Percentiles rank a stretch among this genome's conserved stretches.
These are phyloP conservation scores for Eumeta japonica DNA, from an alignment of 1,140 invertebrate species.

Conservation along the genomic window DNA sequence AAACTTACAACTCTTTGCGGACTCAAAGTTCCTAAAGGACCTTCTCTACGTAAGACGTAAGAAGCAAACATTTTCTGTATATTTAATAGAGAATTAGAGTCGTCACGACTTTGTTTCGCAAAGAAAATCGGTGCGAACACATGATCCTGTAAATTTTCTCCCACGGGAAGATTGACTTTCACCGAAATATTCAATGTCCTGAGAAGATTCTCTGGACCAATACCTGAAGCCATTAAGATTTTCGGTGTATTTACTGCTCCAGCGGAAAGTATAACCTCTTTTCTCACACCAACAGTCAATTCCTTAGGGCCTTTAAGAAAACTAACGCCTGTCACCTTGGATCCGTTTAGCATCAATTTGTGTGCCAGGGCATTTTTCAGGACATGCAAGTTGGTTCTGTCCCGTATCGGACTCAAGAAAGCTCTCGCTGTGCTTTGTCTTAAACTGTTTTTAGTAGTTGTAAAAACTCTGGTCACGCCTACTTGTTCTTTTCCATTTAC, in stretches of 20 bases:
- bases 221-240: conserved; percentile 77
- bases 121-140: conserved; percentile 32
- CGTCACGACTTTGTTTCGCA: conserved; percentile 9
- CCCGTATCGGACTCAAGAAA: conserved; percentile 70
- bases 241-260: conserved; percentile 73
- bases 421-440: conserved; percentile 83
- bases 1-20: conserved; percentile 7
- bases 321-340: conserved; percentile 65
- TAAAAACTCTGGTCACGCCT: conserved; percentile 80
- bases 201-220: conserved; percentile 72
- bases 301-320: conserved; percentile 63
- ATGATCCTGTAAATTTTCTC: conserved; percentile 73
- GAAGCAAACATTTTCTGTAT: background rate
- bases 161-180: conserved; percentile 64
- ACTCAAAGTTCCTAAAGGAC: conserved; percentile 6
- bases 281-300: conserved; percentile 60
- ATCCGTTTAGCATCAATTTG: conserved; percentile 63
- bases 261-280: conserved; percentile 71
- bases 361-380: conserved; percentile 70
- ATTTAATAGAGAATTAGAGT: conserved; percentile 5
- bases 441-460: conserved; percentile 73
- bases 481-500: conserved; percentile 76
- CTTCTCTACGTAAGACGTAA: background rate
- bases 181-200: conserved; percentile 63
- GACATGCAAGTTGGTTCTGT: conserved; percentile 71